Evolutionary conservation across 23 tunicate species (phyloP), one percentile per base, ranked within the genome.

Genomic region (Styela clava): DNA sequence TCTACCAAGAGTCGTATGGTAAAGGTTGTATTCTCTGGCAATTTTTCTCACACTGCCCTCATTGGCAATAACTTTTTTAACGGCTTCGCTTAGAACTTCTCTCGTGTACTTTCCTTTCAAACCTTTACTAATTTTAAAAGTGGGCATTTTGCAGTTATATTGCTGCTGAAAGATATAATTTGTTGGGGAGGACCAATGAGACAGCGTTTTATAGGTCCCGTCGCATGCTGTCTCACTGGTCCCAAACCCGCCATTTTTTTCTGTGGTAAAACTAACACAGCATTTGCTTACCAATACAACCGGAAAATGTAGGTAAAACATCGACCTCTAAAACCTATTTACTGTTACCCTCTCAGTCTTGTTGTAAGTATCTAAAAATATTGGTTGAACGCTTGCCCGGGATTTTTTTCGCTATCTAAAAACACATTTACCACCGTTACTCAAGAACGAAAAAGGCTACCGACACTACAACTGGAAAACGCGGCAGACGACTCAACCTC

Each of bases 91-190:
- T 20, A 79, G 61, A 30, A 26, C 74, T 31, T 62, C 74, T 62
- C 62, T 74, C 28, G 83, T 37, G 35, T 35, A 76, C 26, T 25
- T 28, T 18, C 65, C 81, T 35, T 25, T 35, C 51, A 29, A 44
- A 16, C 56, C 16, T 76, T 35, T 76, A 33, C 65, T 44, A 35
- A 35, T 76, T 76, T 76, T 76, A 51, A 76, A 35, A 76, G 79
- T 76, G 22, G 81, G 81, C 81, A 76, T 76, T 18, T 44, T 25
- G 5, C 31, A 61, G 19, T 61, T 19, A 61, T 61, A 19, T 19
- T 19, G 64, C 64, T 61, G 64, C n/a, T n/a, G n/a, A n/a, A 44
- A 44, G 56, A 44, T 5, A 44, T 44, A 44, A 44, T 5, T 12
- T 44, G 56, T 44, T 44, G n/a, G n/a, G n/a, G n/a, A n/a, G n/a